Conservation (phyloP, 2,113 vertebrate species). For the Ginglymostoma cirratum region DNA sequence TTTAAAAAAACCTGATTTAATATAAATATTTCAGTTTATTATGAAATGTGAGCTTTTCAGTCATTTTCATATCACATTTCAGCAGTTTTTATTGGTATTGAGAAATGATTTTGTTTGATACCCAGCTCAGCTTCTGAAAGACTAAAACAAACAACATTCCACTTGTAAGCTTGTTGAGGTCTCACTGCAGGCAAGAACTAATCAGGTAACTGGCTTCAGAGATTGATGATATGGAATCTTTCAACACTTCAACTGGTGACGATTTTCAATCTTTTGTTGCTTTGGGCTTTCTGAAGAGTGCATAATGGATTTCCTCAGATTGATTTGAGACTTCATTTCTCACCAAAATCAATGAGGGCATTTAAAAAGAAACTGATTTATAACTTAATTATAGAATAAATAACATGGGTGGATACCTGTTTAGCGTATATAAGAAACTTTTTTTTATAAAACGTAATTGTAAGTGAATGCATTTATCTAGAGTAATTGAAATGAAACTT, state of each 20-base stretch:
- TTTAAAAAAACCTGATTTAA: not conserved
- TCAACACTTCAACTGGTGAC: conserved; percentile 18
- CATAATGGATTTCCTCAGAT: conserved; percentile 30
- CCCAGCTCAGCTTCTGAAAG: not conserved
- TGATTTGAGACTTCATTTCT: conserved; percentile 28
- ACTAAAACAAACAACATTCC: conserved; percentile 10
- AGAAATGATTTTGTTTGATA: not conserved
- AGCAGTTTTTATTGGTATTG: not conserved
- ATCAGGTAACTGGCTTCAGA: conserved; percentile 27
- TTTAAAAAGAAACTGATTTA: conserved; percentile 23
- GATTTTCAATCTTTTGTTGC: conserved; percentile 20
- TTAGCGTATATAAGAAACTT: not conserved
- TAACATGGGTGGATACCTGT: not conserved
- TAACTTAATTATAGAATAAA: conserved; percentile 15
- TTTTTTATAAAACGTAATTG: not conserved
- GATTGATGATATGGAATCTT: conserved; percentile 32
- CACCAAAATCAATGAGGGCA: conserved; percentile 25
- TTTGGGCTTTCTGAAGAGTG: conserved; percentile 2
- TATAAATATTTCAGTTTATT: not conserved
- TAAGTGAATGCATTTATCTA: not conserved
- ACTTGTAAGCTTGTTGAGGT: not conserved
- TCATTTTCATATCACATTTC: not conserved
- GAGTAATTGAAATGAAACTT: not conserved
- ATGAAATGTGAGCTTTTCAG: not conserved
- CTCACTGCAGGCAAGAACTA: conserved; percentile 27